Evolutionary conservation across 2,888 invertebrate species (phyloP).

Genomic region (Sturmia bella): DNA sequence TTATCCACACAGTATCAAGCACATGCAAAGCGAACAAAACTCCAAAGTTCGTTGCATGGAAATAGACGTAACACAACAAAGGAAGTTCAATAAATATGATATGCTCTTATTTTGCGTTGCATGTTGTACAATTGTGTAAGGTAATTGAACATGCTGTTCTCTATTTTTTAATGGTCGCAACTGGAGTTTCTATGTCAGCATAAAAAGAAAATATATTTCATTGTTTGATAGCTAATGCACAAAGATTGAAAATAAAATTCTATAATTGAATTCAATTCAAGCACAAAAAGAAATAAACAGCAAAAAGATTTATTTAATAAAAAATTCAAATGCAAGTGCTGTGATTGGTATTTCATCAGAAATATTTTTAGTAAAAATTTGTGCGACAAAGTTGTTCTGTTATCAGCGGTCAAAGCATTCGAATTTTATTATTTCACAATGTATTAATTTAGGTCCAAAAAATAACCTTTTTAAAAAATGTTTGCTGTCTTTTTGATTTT

Average conservation of each 20-base stretch:
- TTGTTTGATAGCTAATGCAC: too few relatives aligned
- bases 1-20: background rate
- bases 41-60: slow-evolving; percentile 51
- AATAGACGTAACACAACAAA: slow-evolving; percentile 56
- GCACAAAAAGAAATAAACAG: background rate
- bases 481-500: too few relatives aligned
- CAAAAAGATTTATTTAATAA: too few relatives aligned
- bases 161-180: slow-evolving; percentile 1
- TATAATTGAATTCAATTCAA: background rate
- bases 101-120: slow-evolving; percentile 49
- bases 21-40: slow-evolving; percentile 28
- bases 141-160: slow-evolving; percentile 52
- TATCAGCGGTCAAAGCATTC: too few relatives aligned
- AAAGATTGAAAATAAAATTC: background rate
- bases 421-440: too few relatives aligned
- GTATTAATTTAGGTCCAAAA: too few relatives aligned
- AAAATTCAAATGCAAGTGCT: background rate
- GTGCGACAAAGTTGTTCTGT: too few relatives aligned
- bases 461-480: too few relatives aligned
- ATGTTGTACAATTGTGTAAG: slow-evolving; percentile 21
- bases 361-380: too few relatives aligned
- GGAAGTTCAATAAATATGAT: slow-evolving; percentile 59
- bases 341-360: too few relatives aligned
- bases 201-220: background rate
- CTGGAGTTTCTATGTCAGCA: background rate